These are phyloP conservation scores for Macrosteles quadrilineatus DNA, from an alignment of 1,140 invertebrate species.

Conservation along the genomic window DNA sequence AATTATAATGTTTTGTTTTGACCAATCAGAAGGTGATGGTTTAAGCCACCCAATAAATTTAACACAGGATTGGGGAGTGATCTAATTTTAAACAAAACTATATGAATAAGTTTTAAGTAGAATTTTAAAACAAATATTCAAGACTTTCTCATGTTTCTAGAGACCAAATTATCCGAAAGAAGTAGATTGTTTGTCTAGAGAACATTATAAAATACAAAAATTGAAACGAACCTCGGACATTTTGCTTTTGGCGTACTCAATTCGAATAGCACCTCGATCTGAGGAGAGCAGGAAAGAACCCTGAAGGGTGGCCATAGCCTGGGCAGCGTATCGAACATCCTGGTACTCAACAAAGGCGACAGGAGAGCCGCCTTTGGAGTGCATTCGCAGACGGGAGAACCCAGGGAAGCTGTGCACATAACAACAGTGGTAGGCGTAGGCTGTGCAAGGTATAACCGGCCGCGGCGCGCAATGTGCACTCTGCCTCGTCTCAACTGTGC, in stretches of 20 bases:
- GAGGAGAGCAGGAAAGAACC: constrained; percentile 93
- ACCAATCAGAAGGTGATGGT: too few species aligned
- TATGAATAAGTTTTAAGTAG: too few species aligned
- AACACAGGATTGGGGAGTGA: too few species aligned
- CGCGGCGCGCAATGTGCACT: neutral
- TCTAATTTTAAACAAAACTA: too few species aligned
- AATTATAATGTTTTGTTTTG: too few species aligned
- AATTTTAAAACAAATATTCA: too few species aligned
- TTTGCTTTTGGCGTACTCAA: constrained; percentile 98
- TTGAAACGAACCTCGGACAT: constrained; percentile 83
- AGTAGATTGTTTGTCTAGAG: too few species aligned
- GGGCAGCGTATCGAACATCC: constrained; percentile 84
- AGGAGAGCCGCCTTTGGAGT: constrained; percentile 88
- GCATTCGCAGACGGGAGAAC: constrained; percentile 95
- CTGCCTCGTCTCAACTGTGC: neutral
- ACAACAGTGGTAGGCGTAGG: constrained; percentile 50
- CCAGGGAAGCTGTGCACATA: constrained; percentile 88
- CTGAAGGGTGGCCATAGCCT: constrained; percentile 89
- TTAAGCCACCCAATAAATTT: too few species aligned
- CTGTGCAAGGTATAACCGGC: constrained; percentile 43
- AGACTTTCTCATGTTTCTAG: too few species aligned
- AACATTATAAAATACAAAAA: too few species aligned
- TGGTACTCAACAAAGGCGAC: constrained; percentile 97
- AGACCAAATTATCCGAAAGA: too few species aligned
- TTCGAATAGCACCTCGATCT: constrained; percentile 92